These are phyloP conservation scores for Schizotus pectinicornis DNA, from an alignment of 2,888 invertebrate genomes.

Conservation along the genomic window DNA sequence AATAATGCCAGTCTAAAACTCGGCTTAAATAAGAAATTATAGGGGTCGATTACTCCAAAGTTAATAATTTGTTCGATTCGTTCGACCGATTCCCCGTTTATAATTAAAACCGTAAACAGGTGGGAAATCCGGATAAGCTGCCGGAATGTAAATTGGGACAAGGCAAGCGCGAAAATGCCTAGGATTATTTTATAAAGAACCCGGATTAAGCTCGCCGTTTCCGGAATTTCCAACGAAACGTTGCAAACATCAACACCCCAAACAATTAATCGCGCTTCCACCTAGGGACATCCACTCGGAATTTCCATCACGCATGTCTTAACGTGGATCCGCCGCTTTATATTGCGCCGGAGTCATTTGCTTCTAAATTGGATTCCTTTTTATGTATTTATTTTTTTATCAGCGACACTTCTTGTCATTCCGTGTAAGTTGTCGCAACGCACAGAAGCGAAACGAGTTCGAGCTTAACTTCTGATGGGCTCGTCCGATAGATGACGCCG, in stretches of 20 bases:
- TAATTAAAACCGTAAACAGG: constrained; percentile 48
- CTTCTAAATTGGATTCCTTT: constrained; percentile 48
- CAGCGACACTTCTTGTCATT: constrained; percentile 33
- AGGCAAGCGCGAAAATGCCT: constrained; percentile 43
- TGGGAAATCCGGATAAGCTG: constrained; percentile 49
- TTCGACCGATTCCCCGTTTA: constrained; percentile 11
- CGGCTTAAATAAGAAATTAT: no score
- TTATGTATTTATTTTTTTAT: constrained; percentile 45
- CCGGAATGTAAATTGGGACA: constrained; percentile 49
- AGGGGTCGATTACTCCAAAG: no score
- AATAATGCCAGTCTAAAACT: no score
- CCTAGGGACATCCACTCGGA: background rate
- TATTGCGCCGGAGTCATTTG: constrained; percentile 52
- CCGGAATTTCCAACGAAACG: constrained; percentile 32
- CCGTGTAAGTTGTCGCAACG: constrained; percentile 17
- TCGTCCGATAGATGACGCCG: constrained; percentile 26
- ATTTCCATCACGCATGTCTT: constrained; percentile 10
- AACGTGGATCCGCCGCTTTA: constrained; percentile 39
- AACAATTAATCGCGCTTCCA: constrained; percentile 16
- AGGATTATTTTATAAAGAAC: constrained; percentile 49
- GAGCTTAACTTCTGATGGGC: constrained; percentile 28
- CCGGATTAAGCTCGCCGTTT: constrained; percentile 41
- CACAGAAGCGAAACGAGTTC: constrained; percentile 20
- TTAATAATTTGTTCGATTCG: no score
- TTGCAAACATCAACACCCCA: constrained; percentile 17